Evolutionary conservation across 1,140 invertebrate genomes (phyloP), one percentile per base, ranked within the genome.

Genomic region (Penaeus japonicus): DNA sequence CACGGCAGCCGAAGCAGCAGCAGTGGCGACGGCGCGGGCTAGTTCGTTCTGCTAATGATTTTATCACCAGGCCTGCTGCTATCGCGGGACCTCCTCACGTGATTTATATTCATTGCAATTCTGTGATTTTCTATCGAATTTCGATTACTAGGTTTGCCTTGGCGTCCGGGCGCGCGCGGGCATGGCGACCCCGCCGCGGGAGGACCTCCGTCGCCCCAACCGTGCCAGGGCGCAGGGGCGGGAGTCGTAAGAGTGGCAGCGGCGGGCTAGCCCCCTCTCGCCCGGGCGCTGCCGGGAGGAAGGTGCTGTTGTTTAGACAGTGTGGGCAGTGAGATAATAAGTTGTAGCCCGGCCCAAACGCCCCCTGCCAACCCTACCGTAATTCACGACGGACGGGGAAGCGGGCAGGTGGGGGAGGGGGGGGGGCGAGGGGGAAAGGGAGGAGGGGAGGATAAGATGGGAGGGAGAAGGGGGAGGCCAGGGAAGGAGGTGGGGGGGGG

Each of bases 81-180:
- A 79, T 85, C 84, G 78, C 84, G 27, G n/a, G 24, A 35, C 53
- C 70, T 59, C 73, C 55, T 59, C 73, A 24, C 73, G 47, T 27
- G 70, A 59, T 77, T 77, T 78, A 78, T 78, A 85, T 85, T 85
- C 84, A 85, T 85, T 85, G 84, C 84, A 78, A 54, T 85, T 85
- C 53, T 85, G 73, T 85, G 84, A 85, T 85, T 85, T 85, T 85
- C 84, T 77, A 85, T 85, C 84, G 78, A 85, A 85, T 78, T 85
- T 85, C 84, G 84, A 85, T 85, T 85, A 85, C 70, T 62, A 70
- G 75, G 39, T 55, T 59, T 17, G 73, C 22, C 75, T 39, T 59
- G 24, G 53, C 75, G 32, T 59, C 35, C 70, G 53, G 27, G 53
- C 22, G 22, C 30, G 73, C 24, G 47, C 32, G 27, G 57, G 57